Evolutionary conservation across 2,888 invertebrate species (phyloP), one percentile per base, ranked within the genome.

Genomic region (Patella ulyssiponensis): DNA sequence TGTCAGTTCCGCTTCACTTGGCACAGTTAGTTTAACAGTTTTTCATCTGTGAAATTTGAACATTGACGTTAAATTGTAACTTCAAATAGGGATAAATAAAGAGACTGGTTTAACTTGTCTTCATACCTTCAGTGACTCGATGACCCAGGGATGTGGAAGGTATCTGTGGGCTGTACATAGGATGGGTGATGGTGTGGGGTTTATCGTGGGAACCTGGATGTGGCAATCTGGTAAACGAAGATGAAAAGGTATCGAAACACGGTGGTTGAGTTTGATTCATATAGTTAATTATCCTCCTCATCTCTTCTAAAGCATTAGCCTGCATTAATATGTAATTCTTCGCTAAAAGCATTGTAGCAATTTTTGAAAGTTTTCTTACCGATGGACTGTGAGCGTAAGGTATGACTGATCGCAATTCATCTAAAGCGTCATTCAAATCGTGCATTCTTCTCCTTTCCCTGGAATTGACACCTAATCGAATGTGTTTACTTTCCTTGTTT

Each of bases 401-500:
- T 44, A 92, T 92, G 69, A 92, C 92, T 3, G 88, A 86, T 4
- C 92, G 83, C 44, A 92, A 86, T 75, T 90, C 91, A 80, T 92
- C 92, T 74, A 92, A 85, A 1, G 92, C 92, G 80, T 92, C 92
- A 84, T 93, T 93, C 78, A 93, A 82, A 83, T 93, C 92, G 83
- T 93, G 93, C 93, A 93, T 93, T 74, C 93, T 85, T 71, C 91
- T 84, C 54, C 93, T 83, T 85, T 93, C 93, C 53, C 93, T 85
- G 9, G 92, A 91, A 86, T 93, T 93, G 70, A 93, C 90, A 83
- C 88, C 88, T 72, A 91, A 82, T 4, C 91, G 82, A 15, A 89
- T 88, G 5, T 80, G 73, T 76, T 87, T 87, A 54, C 64, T 64
- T 23, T 64, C 64, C 14, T 64, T 64, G 23, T 64, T 64, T 64